Evolutionary conservation across 2,888 invertebrate genomes (phyloP).

Genomic region (Unio delphinus): DNA sequence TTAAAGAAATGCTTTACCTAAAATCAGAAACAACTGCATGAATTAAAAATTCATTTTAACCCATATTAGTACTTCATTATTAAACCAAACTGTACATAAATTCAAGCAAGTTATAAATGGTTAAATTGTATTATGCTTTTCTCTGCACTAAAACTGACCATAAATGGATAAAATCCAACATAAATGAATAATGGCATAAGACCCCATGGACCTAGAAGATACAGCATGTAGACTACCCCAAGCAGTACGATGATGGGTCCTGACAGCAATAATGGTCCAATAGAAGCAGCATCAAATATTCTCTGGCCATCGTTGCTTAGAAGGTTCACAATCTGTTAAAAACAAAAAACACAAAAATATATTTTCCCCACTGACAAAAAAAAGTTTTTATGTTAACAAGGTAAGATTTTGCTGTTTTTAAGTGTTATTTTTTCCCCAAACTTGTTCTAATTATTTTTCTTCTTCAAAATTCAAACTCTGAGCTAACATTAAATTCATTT

Average conservation of each 20-base stretch:
- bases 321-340: constrained; percentile 75
- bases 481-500: no score
- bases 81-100: neutral
- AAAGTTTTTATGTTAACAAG: no score
- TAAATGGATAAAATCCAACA: constrained; percentile 74
- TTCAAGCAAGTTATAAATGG: neutral
- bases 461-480: no score
- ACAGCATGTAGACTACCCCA: constrained; percentile 73
- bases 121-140: neutral
- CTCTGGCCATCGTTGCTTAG: constrained; percentile 76
- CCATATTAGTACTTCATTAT: no score
- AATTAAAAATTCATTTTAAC: no score
- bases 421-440: no score
- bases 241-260: constrained; percentile 74
- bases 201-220: constrained; percentile 75
- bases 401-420: no score
- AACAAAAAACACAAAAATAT: constrained; percentile 5
- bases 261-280: constrained; percentile 74
- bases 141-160: constrained; percentile 70
- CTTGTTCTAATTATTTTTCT: no score
- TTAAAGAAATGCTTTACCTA: no score
- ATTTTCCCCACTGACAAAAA: neutral
- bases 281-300: constrained; percentile 74
- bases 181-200: constrained; percentile 74
- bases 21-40: no score